phyloP scores from a whole-genome alignment of 2,797 vertebrate species.

The Myotis pilosus region DNA sequence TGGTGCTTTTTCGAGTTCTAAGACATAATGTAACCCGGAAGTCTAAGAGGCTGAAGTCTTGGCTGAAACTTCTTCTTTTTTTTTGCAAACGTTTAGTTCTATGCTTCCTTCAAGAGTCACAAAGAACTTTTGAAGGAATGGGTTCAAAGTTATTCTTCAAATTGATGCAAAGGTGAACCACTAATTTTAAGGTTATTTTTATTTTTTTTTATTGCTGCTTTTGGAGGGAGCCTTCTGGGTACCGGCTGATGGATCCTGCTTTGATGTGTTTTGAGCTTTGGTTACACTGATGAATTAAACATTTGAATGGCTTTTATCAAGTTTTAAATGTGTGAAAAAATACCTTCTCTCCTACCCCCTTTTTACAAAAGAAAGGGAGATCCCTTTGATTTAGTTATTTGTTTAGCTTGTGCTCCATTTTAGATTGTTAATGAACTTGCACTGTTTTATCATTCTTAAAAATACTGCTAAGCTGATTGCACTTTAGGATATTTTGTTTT shows the following conservation, averaged over 20 bases:
- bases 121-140: slow-evolving; percentile 71
- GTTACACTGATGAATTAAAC: slow-evolving; percentile 74
- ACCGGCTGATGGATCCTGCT: slow-evolving; percentile 54
- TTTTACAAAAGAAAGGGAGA: slow-evolving; percentile 64
- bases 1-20: slow-evolving; percentile 53
- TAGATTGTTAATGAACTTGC: slow-evolving; percentile 42
- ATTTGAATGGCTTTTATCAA: slow-evolving; percentile 72
- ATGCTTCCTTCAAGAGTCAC: slow-evolving; percentile 71
- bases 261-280: slow-evolving; percentile 74
- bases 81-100: slow-evolving; percentile 68
- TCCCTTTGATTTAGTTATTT: slow-evolving; percentile 64
- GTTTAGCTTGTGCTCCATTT: slow-evolving; percentile 39
- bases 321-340: slow-evolving; percentile 72
- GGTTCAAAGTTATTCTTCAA: slow-evolving; percentile 69
- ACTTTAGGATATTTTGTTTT: slow-evolving; percentile 29
- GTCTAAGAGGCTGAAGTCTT: slow-evolving; percentile 64
- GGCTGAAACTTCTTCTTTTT: slow-evolving; percentile 68
- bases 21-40: slow-evolving; percentile 64
- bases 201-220: slow-evolving; percentile 27
- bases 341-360: neutral
- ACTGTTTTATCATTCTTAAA: slow-evolving; percentile 17
- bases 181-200: slow-evolving; percentile 79
- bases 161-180: slow-evolving; percentile 77
- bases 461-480: neutral
- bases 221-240: slow-evolving; percentile 52